These are phyloP conservation scores for Eriocheir sinensis DNA, from an alignment of 1,140 invertebrate genomes.

Conservation along the genomic window DNA sequence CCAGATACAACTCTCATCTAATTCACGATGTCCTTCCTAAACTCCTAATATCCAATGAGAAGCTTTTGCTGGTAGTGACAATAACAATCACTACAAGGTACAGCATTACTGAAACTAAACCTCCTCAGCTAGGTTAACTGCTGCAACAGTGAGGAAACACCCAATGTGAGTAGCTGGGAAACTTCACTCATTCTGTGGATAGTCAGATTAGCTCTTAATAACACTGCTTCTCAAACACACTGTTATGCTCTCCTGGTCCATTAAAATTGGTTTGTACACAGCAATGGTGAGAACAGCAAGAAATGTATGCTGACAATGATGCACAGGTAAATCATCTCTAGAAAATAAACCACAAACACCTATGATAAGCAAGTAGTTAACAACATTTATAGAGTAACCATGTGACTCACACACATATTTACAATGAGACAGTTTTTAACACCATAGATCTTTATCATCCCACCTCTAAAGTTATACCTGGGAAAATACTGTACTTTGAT, in stretches of 20 bases:
- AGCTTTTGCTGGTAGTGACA: background rate
- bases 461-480: conserved; percentile 6
- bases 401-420: background rate
- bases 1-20: background rate
- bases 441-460: background rate
- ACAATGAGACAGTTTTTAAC: conserved; percentile 36
- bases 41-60: background rate
- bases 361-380: conserved; percentile 49
- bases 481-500: conserved; percentile 15
- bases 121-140: background rate
- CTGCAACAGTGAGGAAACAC: background rate
- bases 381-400: conserved; percentile 10
- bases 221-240: background rate
- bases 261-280: conserved; percentile 65
- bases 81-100: background rate
- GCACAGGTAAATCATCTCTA: conserved; percentile 10
- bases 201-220: background rate
- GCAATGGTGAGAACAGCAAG: conserved; percentile 51
- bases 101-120: background rate
- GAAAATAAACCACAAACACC: conserved; percentile 59
- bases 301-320: conserved; percentile 56
- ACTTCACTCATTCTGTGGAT: background rate
- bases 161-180: background rate
- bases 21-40: background rate
- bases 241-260: conserved; percentile 18